Evolutionary conservation across 2,888 invertebrate species (phyloP), one percentile per base, ranked within the genome.

Genomic region (Anagyrus pseudococci): DNA sequence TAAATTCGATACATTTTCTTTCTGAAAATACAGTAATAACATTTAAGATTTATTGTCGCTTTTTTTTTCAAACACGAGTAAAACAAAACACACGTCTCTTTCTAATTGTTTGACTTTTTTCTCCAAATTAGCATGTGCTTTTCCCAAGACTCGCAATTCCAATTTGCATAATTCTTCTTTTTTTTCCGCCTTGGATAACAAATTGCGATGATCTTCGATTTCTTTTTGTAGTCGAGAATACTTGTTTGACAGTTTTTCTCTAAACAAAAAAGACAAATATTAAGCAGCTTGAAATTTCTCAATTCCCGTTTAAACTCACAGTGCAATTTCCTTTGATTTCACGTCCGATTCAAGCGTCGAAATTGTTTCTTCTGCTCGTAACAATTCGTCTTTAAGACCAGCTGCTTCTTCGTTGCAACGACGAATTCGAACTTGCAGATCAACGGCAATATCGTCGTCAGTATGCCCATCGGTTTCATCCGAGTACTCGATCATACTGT

Each of bases 351-450:
- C 58, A 23, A 59, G 62, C 13, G 29, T 22, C 40, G n/a, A 4
- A n/a, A 66, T 64, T 8, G 63, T 57, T 23, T 74, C 73, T 47
- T 74, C 72, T 13, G 68, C 33, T 15, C 64, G 63, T 10, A 58
- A 43, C 37, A 73, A 58, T 41, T 73, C 72, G 33, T 73, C 72
- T 22, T 67, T 70, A 6, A 74, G 58, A 53, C 37, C 54, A 7
- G 66, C 43, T 25, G 68, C 73, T 23, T 74, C 72, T 49, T 73
- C 72, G 53, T 70, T 71, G 50, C 64, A 70, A 23, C 67, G 68
- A 41, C 69, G 69, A 33, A 74, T 65, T 20, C 68, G 69, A 50
- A 68, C 58, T 43, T 70, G 61, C 23, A 73, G 66, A 52, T 73
- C 71, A 29, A 69, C 50, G 10, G 55, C 62, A 33, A 62, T 55